phyloP scores from a whole-genome alignment of 2,888 invertebrate genomes.

The Craniophora ligustri region DNA sequence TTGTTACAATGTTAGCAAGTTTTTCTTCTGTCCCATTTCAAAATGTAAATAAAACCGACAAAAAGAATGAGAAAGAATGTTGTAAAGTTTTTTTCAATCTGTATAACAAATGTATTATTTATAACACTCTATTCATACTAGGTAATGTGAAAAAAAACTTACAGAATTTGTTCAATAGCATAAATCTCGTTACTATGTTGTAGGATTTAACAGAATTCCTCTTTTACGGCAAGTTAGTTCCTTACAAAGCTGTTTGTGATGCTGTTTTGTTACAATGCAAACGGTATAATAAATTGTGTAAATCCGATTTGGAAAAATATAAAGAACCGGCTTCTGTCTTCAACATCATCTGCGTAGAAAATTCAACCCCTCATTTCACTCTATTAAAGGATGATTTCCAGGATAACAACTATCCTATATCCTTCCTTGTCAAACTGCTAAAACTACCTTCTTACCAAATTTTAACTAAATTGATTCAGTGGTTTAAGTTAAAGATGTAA shows the following conservation, averaged over 20 bases:
- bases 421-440: no score
- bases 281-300: no score
- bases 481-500: no score
- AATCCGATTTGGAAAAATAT: no score
- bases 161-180: background rate
- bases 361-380: no score
- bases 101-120: conserved; percentile 41
- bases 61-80: conserved; percentile 19
- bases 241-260: background rate
- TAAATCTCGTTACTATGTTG: conserved; percentile 18
- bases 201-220: conserved; percentile 9
- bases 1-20: conserved; percentile 34
- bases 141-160: conserved; percentile 16
- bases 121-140: conserved; percentile 11
- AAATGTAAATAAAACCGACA: conserved; percentile 32
- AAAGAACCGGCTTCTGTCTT: no score
- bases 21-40: conserved; percentile 23
- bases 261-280: background rate
- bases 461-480: no score
- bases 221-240: conserved; percentile 6
- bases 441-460: no score
- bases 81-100: conserved; percentile 20
- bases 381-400: no score
- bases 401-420: no score
- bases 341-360: no score